A percentile compares a stretch with the other conserved stretches of the same genome.
These are phyloP conservation scores for Hirtodrosophila trivittata DNA, from an alignment of 2,888 invertebrate genomes.

Conservation along the genomic window DNA sequence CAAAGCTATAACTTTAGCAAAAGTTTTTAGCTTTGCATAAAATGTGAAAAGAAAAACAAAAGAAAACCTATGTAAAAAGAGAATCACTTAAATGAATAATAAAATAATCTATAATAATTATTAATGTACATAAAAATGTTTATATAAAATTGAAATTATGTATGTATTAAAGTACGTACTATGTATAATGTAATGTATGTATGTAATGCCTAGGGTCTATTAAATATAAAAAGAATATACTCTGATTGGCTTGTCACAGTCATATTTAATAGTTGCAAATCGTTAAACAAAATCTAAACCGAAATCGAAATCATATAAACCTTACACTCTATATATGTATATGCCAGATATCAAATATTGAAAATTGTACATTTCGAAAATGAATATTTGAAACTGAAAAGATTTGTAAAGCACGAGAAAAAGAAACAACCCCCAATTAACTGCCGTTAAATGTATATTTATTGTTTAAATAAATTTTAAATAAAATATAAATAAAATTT, in stretches of 20 bases:
- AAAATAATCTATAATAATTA: slow-evolving; percentile 46
- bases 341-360: slow-evolving; percentile 11
- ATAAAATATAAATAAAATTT: slow-evolving; percentile 59
- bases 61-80: slow-evolving; percentile 8
- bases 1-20: slow-evolving; percentile 14
- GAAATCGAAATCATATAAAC: slow-evolving; percentile 2
- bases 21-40: slow-evolving; percentile 11
- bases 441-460: slow-evolving; percentile 75
- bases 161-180: slow-evolving; percentile 33
- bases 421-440: slow-evolving; percentile 53
- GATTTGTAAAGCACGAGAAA: slow-evolving; percentile 57
- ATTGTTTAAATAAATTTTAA: slow-evolving; percentile 71
- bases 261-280: slow-evolving; percentile 55
- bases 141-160: slow-evolving; percentile 33
- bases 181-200: slow-evolving; percentile 50
- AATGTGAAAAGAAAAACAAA: slow-evolving; percentile 13
- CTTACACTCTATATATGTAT: slow-evolving; percentile 34
- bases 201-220: slow-evolving; percentile 61
- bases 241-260: slow-evolving; percentile 56
- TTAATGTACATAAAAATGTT: slow-evolving; percentile 58
- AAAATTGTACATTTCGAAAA: slow-evolving; percentile 41
- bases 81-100: slow-evolving; percentile 6
- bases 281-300: slow-evolving; percentile 5
- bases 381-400: slow-evolving; percentile 23
- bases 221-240: slow-evolving; percentile 47